phyloP scores from a whole-genome alignment of 2,797 vertebrate species.

The Phataginus tetradactyla region DNA sequence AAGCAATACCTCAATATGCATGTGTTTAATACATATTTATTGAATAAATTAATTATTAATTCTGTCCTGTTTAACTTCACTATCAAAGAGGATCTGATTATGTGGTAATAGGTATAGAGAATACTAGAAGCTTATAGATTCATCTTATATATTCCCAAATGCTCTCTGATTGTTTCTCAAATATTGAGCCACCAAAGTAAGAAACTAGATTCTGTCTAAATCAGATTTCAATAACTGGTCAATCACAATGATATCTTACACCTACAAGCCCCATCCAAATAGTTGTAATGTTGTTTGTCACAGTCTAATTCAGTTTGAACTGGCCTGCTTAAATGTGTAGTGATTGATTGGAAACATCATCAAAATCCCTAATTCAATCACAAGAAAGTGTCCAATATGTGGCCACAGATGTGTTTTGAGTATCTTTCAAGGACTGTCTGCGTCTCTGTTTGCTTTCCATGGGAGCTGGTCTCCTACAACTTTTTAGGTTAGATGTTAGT shows the following conservation, averaged over 20 bases:
- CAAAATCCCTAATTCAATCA: neutral
- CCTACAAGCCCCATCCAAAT: neutral
- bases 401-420: neutral
- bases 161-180: neutral
- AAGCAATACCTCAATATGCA: neutral
- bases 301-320: neutral
- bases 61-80: neutral
- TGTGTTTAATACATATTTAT: neutral
- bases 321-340: neutral
- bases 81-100: neutral
- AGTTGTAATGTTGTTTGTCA: neutral
- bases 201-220: neutral
- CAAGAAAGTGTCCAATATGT: neutral
- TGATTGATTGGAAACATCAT: neutral
- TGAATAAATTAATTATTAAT: conserved; percentile 4
- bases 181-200: neutral
- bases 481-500: neutral
- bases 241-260: neutral
- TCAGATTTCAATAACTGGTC: neutral
- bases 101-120: neutral
- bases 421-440: neutral
- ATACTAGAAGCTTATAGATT: neutral
- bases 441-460: neutral
- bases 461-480: neutral
- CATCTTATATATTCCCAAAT: neutral